These are phyloP conservation scores for Bradynema listronoti DNA, from an alignment of 1,140 invertebrate species.

Conservation along the genomic window DNA sequence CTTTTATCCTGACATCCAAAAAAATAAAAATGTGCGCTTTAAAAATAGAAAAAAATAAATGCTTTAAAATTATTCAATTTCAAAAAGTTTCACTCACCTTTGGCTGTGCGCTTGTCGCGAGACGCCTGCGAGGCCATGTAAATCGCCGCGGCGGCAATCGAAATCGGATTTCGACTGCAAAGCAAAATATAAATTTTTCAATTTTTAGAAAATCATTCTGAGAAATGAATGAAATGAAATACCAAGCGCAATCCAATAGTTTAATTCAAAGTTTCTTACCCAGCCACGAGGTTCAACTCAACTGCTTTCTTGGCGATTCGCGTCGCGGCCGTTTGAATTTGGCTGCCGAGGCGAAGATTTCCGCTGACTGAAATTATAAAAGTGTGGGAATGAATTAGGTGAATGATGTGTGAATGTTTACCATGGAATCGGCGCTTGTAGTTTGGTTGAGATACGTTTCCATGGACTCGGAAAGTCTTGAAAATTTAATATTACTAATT, in stretches of 20 bases:
- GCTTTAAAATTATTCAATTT: no score
- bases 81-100: no score
- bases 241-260: no score
- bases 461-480: no score
- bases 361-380: slow-evolving; percentile 64
- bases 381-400: neutral
- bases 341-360: slow-evolving; percentile 71
- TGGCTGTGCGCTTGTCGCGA: slow-evolving; percentile 37
- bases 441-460: slow-evolving; percentile 91
- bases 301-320: slow-evolving; percentile 92
- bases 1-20: no score
- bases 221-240: no score
- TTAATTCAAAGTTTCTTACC: slow-evolving; percentile 61
- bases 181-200: neutral
- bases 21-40: no score
- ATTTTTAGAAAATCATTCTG: slow-evolving; percentile 4
- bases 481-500: no score
- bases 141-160: slow-evolving; percentile 95
- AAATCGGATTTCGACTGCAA: slow-evolving; percentile 82
- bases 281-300: slow-evolving; percentile 91
- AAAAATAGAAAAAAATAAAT: no score
- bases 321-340: slow-evolving; percentile 87
- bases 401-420: slow-evolving; percentile 36
- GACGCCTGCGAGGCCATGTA: slow-evolving; percentile 81
- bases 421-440: slow-evolving; percentile 94